Evolutionary conservation across 1,140 invertebrate genomes (phyloP).

Genomic region (Drosophila busckii): DNA sequence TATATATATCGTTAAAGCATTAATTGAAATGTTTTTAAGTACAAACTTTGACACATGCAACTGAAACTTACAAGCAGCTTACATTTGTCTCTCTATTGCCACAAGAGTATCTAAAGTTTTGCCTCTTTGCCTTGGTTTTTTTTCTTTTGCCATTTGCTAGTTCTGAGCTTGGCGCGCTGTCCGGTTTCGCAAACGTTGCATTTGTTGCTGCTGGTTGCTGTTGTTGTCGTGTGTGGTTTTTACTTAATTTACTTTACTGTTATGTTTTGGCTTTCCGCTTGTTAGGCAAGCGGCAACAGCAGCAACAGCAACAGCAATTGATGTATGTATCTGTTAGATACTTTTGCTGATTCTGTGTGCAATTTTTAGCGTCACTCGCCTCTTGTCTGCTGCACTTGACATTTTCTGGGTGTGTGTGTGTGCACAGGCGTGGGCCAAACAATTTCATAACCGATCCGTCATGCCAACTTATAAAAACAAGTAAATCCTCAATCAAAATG

Average conservation of each 20-base stretch:
- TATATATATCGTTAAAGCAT: too few species aligned
- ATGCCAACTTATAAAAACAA: slow-evolving; percentile 19
- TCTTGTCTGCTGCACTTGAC: slow-evolving; percentile 40
- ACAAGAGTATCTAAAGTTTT: slow-evolving; percentile 2
- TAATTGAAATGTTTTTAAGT: too few species aligned
- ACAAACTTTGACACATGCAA: too few species aligned
- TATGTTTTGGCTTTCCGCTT: slow-evolving; percentile 71
- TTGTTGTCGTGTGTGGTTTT: slow-evolving; percentile 50
- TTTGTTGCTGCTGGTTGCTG: slow-evolving; percentile 21
- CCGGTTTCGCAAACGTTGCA: slow-evolving; percentile 58
- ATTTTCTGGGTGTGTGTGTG: slow-evolving; percentile 51
- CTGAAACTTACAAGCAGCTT: too few species aligned
- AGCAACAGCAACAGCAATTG: slow-evolving; percentile 29
- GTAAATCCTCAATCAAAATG: slow-evolving; percentile 32
- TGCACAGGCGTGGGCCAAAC: slow-evolving; percentile 42
- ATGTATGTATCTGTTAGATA: slow-evolving; percentile 52
- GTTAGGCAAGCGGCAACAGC: slow-evolving; percentile 51
- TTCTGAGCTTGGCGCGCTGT: slow-evolving; percentile 26
- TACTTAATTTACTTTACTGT: slow-evolving; percentile 74
- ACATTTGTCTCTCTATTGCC: too few species aligned
- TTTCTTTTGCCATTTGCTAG: slow-evolving; percentile 3
- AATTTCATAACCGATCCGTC: slow-evolving; percentile 58
- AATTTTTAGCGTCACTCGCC: background rate
- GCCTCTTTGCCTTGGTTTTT: background rate
- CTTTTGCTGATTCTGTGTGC: slow-evolving; percentile 48